Conservation (phyloP, 2,888 invertebrate genomes). For the Byasa hedistus region DNA sequence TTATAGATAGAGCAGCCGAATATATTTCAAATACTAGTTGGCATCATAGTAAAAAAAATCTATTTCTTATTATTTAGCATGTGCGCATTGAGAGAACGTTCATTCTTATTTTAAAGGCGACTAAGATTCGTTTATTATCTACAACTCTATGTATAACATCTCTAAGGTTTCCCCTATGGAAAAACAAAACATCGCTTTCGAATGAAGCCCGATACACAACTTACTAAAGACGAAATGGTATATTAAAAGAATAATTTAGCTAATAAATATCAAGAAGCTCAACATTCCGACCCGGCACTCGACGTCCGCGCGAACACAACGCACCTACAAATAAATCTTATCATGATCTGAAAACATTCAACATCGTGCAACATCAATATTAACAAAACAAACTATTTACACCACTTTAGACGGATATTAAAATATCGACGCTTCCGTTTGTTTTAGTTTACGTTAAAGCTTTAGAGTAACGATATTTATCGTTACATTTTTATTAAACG, state of each 20-base stretch:
- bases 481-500: conserved; percentile 25
- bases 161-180: conserved; percentile 19
- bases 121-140: conserved; percentile 15
- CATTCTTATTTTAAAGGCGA: conserved; percentile 15
- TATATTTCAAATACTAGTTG: conserved; percentile 5
- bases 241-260: conserved; percentile 25
- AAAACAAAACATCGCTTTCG: conserved; percentile 14
- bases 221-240: conserved; percentile 15
- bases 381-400: conserved; percentile 74
- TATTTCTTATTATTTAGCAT: conserved; percentile 18
- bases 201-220: conserved; percentile 9
- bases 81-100: conserved; percentile 28
- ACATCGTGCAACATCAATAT: conserved; percentile 73
- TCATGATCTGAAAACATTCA: conserved; percentile 64
- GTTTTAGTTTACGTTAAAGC: conserved; percentile 30
- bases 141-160: conserved; percentile 28
- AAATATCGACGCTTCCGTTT: conserved; percentile 61
- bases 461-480: conserved; percentile 29
- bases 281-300: conserved; percentile 23
- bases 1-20: conserved; percentile 30
- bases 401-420: conserved; percentile 54
- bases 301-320: conserved; percentile 14
- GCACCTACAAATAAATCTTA: conserved; percentile 41
- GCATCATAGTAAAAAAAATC: conserved; percentile 10
- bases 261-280: conserved; percentile 30